These are phyloP conservation scores for Microctenopoma stevenorrisi DNA, from an alignment of 2,797 vertebrate species.

Conservation along the genomic window DNA sequence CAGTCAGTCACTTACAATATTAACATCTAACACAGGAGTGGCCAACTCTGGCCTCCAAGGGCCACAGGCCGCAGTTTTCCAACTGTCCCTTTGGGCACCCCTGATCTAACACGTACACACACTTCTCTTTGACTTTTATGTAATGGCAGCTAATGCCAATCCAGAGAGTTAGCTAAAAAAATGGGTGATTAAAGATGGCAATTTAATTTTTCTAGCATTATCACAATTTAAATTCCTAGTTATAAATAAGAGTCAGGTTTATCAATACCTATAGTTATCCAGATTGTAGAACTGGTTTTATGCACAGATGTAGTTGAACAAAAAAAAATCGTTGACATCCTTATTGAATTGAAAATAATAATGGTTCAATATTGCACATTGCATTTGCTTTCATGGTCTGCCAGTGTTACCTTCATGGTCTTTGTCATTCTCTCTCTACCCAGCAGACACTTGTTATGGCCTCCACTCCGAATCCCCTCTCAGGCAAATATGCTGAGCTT, in stretches of 20 bases:
- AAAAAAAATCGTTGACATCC: background rate
- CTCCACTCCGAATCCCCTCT: slow-evolving; percentile 32
- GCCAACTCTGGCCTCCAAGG: too few species aligned
- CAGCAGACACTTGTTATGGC: slow-evolving; percentile 47
- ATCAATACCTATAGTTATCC: background rate
- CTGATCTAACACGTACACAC: background rate
- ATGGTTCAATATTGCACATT: slow-evolving; percentile 27
- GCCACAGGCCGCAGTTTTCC: too few species aligned
- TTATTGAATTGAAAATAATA: slow-evolving; percentile 9
- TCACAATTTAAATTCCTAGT: slow-evolving; percentile 10
- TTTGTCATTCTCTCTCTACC: slow-evolving; percentile 39
- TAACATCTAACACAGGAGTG: too few species aligned
- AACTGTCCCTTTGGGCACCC: too few species aligned
- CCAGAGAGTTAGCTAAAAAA: slow-evolving; percentile 32
- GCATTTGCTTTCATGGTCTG: slow-evolving; percentile 8
- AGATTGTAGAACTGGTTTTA: background rate
- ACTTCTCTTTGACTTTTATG: slow-evolving; percentile 44
- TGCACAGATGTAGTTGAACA: background rate
- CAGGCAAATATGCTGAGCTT: slow-evolving; percentile 40
- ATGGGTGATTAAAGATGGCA: background rate
- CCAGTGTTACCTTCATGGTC: slow-evolving; percentile 15
- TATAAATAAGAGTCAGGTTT: too few species aligned
- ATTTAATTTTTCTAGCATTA: slow-evolving; percentile 1
- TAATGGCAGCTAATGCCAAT: slow-evolving; percentile 45
- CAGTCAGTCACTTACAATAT: too few species aligned